These are phyloP conservation scores for Coenobita brevimanus DNA, from an alignment of 1,140 invertebrate species.

Conservation along the genomic window DNA sequence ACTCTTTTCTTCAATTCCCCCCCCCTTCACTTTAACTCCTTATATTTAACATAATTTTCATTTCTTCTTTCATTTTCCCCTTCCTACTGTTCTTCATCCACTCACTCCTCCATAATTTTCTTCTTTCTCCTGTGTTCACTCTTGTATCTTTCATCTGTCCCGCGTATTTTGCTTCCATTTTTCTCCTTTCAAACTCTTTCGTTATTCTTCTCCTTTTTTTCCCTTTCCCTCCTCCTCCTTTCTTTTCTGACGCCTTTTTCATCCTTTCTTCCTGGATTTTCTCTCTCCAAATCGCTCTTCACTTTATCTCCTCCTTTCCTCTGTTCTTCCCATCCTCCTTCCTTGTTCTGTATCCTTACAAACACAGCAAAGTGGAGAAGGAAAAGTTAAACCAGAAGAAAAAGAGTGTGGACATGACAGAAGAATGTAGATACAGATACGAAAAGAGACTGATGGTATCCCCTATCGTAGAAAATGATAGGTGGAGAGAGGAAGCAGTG, in stretches of 20 bases:
- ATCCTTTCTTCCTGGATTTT: background rate
- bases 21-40: no score
- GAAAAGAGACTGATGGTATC: background rate
- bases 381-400: slow-evolving; percentile 46
- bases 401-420: slow-evolving; percentile 25
- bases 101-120: no score
- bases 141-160: background rate
- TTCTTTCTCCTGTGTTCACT: background rate
- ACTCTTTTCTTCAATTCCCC: no score
- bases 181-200: no score
- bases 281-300: background rate
- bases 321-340: background rate
- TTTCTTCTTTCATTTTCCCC: no score
- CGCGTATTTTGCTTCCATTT: background rate
- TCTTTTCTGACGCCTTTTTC: no score
- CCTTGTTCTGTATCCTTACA: background rate
- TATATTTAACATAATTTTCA: no score
- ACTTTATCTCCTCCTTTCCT: background rate
- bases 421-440: background rate
- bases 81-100: no score
- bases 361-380: slow-evolving; percentile 47
- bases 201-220: slow-evolving; percentile 4
- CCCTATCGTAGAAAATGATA: background rate
- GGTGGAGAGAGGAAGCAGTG: background rate
- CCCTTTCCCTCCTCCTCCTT: background rate